These are phyloP conservation scores for Dimorphilus gyrociliatus DNA, from an alignment of 2,888 invertebrate genomes.

Conservation along the genomic window DNA sequence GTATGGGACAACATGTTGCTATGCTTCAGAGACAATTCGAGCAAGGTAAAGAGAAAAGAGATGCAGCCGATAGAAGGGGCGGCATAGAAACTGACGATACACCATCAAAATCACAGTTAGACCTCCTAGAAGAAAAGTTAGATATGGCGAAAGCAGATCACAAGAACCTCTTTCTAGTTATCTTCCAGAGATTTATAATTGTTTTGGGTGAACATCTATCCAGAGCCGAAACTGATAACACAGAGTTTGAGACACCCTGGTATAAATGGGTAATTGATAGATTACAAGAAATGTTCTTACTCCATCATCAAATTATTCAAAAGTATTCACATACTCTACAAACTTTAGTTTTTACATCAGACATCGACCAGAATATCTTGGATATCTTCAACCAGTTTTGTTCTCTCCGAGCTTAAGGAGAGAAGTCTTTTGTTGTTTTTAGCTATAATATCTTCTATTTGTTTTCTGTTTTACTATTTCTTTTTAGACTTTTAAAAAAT, in stretches of 20 bases:
- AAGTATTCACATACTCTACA: constrained; percentile 88
- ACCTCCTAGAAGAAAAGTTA: constrained; percentile 82
- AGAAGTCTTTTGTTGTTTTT: no score
- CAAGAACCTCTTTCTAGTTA: constrained; percentile 85
- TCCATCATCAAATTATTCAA: constrained; percentile 93
- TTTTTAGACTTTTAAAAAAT: no score
- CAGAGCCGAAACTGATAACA: constrained; percentile 75
- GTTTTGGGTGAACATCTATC: constrained; percentile 88
- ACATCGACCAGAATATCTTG: constrained; percentile 82
- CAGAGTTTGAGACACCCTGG: constrained; percentile 84
- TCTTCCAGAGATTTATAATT: constrained; percentile 96
- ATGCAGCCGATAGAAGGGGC: constrained; percentile 37
- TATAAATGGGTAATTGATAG: constrained; percentile 87
- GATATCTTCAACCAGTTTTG: constrained; percentile 96
- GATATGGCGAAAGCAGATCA: constrained; percentile 90
- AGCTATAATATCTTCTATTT: no score
- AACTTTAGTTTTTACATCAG: constrained; percentile 83
- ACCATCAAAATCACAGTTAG: constrained; percentile 67
- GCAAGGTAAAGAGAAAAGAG: constrained; percentile 69
- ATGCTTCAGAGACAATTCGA: constrained; percentile 57
- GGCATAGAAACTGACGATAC: constrained; percentile 38
- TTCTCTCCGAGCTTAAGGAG: constrained; percentile 57
- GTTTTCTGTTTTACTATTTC: no score
- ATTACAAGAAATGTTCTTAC: constrained; percentile 79
- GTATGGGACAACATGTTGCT: constrained; percentile 86